phyloP scores from a whole-genome alignment of 2,797 vertebrate species.

The Microchirus variegatus region DNA sequence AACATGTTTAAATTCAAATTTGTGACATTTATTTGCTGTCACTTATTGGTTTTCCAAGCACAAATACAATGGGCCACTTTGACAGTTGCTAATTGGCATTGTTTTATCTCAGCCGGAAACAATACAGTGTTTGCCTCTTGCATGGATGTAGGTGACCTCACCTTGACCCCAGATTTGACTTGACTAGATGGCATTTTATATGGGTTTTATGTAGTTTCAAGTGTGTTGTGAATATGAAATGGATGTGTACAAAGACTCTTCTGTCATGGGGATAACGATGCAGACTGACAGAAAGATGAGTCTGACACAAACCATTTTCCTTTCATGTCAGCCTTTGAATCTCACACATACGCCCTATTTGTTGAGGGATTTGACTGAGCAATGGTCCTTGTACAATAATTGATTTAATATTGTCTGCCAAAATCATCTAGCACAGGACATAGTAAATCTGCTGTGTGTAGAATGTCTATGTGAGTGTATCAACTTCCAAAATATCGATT shows the following conservation, averaged over 20 bases:
- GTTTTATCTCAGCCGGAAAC: slow-evolving; percentile 16
- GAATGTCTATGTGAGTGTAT: background rate
- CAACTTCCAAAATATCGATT: too few relatives aligned
- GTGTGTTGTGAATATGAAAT: slow-evolving; percentile 69
- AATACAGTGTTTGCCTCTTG: slow-evolving; percentile 17
- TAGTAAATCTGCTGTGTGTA: background rate
- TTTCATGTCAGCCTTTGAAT: slow-evolving; percentile 54
- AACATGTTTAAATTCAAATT: too few relatives aligned
- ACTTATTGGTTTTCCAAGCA: too few relatives aligned
- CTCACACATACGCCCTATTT: background rate
- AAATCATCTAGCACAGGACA: background rate
- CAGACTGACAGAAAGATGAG: slow-evolving; percentile 54
- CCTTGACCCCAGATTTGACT: slow-evolving; percentile 50
- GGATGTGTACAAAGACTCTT: slow-evolving; percentile 51
- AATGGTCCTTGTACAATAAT: slow-evolving; percentile 12
- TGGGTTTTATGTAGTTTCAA: slow-evolving; percentile 42
- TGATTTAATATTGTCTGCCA: background rate
- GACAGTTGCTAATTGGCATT: background rate
- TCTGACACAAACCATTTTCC: slow-evolving; percentile 37
- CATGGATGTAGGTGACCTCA: slow-evolving; percentile 48
- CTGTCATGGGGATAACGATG: slow-evolving; percentile 52
- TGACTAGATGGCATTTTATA: slow-evolving; percentile 54
- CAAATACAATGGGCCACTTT: background rate
- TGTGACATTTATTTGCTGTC: too few relatives aligned
- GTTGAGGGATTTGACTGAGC: slow-evolving; percentile 23